Evolutionary conservation across 2,888 invertebrate genomes (phyloP), one percentile per base, ranked within the genome.

Genomic region (Ophion ellenae): DNA sequence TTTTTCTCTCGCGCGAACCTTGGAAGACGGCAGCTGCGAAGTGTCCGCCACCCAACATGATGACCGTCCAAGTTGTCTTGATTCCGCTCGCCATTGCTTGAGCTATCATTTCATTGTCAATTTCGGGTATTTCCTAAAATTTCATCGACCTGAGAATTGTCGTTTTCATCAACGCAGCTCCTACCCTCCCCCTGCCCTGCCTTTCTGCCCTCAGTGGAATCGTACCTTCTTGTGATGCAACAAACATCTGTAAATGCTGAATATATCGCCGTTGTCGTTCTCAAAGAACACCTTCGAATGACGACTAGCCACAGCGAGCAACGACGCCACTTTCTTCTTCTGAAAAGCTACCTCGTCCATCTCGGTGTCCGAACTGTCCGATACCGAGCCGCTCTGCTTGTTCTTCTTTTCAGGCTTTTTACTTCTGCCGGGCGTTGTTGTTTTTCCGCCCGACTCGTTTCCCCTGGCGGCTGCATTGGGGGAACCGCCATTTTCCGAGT

Each of bases 1-100:
- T 74, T 24, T 63, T 7, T 61, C 36, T 67, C 9, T 53, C 4
- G 28, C 28, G 57, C 36, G 14, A 90, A 94, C 95, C 95, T 91
- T 95, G 92, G 91, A 97, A 97, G 61, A 97, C 94, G 20, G 96
- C 97, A 2, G 96, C 97, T 36, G 97, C 97, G 94, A 97, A 97
- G 93, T 97, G 97, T 1, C 98, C 98, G 5, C 98, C 98, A 0
- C 97, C 97, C 57, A 97, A 95, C 97, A 98, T 97, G 74, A 98
- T 93, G 9, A 98, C 95, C 0, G 97, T 96, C 97, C 97, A 98
- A 47, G 93, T 95, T 7, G 95, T 95, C 1, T 95, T 95, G 28
- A 93, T 92, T 24, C 93, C 93, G 75, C 92, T 92, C 53, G 91
- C 88, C 76, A 94, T 83, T 45, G 93, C 93, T 87, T 93, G 92